These are phyloP conservation scores for Orthosia gracilis DNA, from an alignment of 2,888 invertebrate species.

Conservation along the genomic window DNA sequence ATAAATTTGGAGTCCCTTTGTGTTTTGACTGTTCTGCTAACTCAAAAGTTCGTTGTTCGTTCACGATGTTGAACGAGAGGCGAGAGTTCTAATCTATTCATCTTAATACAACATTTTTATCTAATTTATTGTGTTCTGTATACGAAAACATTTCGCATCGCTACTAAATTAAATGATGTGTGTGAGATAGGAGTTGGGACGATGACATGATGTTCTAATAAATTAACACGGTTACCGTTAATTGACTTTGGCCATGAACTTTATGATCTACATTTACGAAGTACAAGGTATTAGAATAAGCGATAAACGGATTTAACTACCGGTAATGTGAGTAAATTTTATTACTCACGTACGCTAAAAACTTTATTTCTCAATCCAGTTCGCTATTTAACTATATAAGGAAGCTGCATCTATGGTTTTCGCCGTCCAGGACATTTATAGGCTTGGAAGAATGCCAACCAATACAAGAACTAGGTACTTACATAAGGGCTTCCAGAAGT, in stretches of 20 bases:
- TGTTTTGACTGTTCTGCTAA: slow-evolving; percentile 2
- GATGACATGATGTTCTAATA: slow-evolving; percentile 49
- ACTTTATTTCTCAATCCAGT: slow-evolving; percentile 54
- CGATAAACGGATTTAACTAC: slow-evolving; percentile 36
- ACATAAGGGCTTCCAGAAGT: slow-evolving; percentile 72
- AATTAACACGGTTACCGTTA: slow-evolving; percentile 68
- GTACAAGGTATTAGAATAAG: slow-evolving; percentile 35
- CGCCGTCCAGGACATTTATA: slow-evolving; percentile 79
- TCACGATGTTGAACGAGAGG: no score
- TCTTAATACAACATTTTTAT: neutral
- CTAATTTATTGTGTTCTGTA: neutral
- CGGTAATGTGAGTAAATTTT: neutral
- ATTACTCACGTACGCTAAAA: slow-evolving; percentile 12
- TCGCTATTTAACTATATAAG: slow-evolving; percentile 70
- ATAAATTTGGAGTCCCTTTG: slow-evolving; percentile 1
- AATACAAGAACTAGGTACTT: slow-evolving; percentile 72
- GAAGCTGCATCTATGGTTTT: slow-evolving; percentile 78
- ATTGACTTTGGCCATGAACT: slow-evolving; percentile 75
- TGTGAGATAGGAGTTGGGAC: slow-evolving; percentile 20
- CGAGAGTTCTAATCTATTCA: no score
- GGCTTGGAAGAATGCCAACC: slow-evolving; percentile 83
- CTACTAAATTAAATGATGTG: neutral
- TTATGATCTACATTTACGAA: slow-evolving; percentile 65
- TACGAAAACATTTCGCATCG: neutral
- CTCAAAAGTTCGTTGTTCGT: neutral